phyloP scores from a whole-genome alignment of 2,797 vertebrate genomes.

The Cryptoprocta ferox region DNA sequence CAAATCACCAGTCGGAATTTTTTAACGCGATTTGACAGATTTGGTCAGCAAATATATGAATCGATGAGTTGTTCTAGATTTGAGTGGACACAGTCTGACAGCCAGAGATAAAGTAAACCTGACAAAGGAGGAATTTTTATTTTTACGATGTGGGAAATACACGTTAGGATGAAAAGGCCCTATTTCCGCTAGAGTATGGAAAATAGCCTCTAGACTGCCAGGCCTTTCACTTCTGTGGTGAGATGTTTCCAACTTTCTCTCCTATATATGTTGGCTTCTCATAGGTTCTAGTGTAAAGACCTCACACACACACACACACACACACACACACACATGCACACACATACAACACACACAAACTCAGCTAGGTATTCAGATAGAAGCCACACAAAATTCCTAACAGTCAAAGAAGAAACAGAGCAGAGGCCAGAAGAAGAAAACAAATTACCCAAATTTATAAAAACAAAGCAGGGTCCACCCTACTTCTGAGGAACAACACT shows the following conservation, averaged over 20 bases:
- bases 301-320: background rate
- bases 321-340: background rate
- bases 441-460: constrained; percentile 12
- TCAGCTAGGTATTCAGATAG: background rate
- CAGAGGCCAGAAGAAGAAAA: constrained; percentile 14
- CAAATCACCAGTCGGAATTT: background rate
- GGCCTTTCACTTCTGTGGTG: background rate
- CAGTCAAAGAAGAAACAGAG: constrained; percentile 9
- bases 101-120: background rate
- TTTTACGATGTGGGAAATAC: constrained; percentile 42
- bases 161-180: background rate
- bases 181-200: background rate
- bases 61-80: background rate
- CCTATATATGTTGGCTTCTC: background rate
- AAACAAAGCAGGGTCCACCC: background rate
- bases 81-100: background rate
- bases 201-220: background rate
- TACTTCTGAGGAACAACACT: background rate
- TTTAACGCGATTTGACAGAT: background rate
- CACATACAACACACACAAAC: background rate
- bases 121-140: constrained; percentile 24
- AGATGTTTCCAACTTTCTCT: background rate
- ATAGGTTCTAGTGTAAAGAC: background rate
- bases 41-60: background rate
- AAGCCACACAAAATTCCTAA: background rate